Base-by-base conservation (phyloP, 2,113 vertebrate species). In the Calidris pygmaea region DNA sequence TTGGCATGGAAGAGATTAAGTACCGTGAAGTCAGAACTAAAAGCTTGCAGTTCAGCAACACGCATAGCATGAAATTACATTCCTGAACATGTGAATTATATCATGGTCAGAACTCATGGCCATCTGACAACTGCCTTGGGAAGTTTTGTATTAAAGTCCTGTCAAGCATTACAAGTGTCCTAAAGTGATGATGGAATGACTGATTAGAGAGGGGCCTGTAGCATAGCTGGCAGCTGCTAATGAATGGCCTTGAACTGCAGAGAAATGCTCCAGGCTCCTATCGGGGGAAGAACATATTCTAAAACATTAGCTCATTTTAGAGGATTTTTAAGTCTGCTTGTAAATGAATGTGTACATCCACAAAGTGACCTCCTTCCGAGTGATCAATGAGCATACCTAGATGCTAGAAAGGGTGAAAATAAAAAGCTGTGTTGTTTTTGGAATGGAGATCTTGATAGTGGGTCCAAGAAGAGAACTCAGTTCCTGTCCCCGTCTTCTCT, bases 41-140 rank as follows among this genome's bases (percentile, higher is more conserved):
- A 92, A 93, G 70, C 70, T 72, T 87, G 47, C 68, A 84, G 86
- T 77, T 89, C 90, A 95, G 79, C 81, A 87, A 17, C 62, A 89
- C 0, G 1, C 70, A 60, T 21, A 93, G 90, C 94, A 78, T 89
- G 70, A 75, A 95, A 91, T 92, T 74, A 19, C 73, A 90, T 77
- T 93, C 80, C 84, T 87, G 80, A 86, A 43, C 89, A 87, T 48
- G 80, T 60, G 94, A 87, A 56, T 81, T 89, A 13, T 82, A 79
- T 72, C 84, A 68, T 5, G 45, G 83, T 35, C 93, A 63, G 85
- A 65, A 87, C 70, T 82, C 81, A 74, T 1, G 7, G 86, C 94
- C 60, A 23, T 65, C 56, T 81, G 80, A 97, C 87, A 95, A 95
- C 77, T 75, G 91, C 84, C 89, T 90, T 50, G 93, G 94, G 91